phyloP scores from a whole-genome alignment of 2,113 vertebrate genomes.

The Pagrus major region DNA sequence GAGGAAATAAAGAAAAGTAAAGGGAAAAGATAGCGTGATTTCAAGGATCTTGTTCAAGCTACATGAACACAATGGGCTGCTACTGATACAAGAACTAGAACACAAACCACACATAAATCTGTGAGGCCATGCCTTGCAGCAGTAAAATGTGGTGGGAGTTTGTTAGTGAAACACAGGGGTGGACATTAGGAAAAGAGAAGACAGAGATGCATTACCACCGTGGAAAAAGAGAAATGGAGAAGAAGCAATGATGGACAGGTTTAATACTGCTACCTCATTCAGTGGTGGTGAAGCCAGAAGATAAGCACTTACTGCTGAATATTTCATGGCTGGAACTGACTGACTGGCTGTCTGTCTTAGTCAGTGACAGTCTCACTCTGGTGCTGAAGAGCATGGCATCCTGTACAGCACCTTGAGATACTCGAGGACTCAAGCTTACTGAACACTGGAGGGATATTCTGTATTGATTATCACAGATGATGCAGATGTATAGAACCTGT shows the following conservation, averaged over 20 bases:
- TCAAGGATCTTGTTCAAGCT: slow-evolving; percentile 41
- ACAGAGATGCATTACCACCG: background rate
- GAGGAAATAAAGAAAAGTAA: background rate
- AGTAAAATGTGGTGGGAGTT: slow-evolving; percentile 10
- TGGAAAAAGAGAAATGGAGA: slow-evolving; percentile 20
- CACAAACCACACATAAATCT: slow-evolving; percentile 36
- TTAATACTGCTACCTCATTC: slow-evolving; percentile 22
- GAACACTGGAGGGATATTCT: slow-evolving; percentile 4
- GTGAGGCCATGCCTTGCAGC: background rate
- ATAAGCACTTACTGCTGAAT: slow-evolving; percentile 77
- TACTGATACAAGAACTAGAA: slow-evolving; percentile 4
- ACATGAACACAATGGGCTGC: slow-evolving; percentile 13
- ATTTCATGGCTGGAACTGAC: slow-evolving; percentile 80
- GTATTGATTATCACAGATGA: background rate
- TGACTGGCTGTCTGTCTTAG: slow-evolving; percentile 48
- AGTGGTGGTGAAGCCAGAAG: slow-evolving; percentile 48
- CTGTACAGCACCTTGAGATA: slow-evolving; percentile 17
- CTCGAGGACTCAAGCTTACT: background rate
- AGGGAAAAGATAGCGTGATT: background rate
- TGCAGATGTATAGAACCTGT: background rate
- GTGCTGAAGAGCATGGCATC: slow-evolving; percentile 8
- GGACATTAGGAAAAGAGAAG: slow-evolving; percentile 7
- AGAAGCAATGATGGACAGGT: slow-evolving; percentile 36
- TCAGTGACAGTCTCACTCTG: slow-evolving; percentile 46
- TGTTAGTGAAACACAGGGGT: slow-evolving; percentile 1